A percentile compares a stretch with the other conserved stretches of the same genome.
Evolutionary conservation across 1,140 invertebrate genomes (phyloP).

Genomic region (Hylaeus anthracinus): DNA sequence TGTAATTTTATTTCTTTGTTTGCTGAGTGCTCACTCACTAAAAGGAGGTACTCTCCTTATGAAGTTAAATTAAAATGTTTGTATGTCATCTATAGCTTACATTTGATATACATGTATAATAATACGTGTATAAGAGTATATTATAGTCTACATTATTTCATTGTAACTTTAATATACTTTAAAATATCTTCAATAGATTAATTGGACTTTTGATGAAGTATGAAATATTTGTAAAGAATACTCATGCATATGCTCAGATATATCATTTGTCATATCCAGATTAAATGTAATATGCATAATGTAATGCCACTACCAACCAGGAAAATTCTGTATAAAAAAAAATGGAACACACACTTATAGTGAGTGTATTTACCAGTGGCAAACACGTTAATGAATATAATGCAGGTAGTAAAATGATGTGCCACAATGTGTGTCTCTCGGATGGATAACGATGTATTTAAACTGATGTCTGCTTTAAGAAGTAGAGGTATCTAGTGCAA

Average conservation of each 20-base stretch:
- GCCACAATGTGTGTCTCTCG: conserved; percentile 17
- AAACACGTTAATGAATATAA: conserved; percentile 36
- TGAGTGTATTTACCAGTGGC: conserved; percentile 29
- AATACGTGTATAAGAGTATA: background rate
- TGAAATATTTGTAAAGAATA: conserved; percentile 24
- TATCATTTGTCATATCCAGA: background rate
- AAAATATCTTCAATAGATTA: conserved; percentile 16
- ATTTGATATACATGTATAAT: background rate
- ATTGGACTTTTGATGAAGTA: background rate
- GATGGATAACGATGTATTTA: background rate
- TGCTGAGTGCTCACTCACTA: no score
- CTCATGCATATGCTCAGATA: conserved; percentile 27
- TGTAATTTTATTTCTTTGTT: background rate
- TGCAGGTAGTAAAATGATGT: conserved; percentile 44
- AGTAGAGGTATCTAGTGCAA: conserved; percentile 17
- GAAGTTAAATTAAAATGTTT: background rate
- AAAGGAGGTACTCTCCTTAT: background rate
- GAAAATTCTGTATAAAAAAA: conserved; percentile 12
- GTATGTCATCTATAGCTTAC: background rate
- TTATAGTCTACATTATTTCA: conserved; percentile 8
- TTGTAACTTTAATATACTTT: conserved; percentile 22
- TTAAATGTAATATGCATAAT: conserved; percentile 33
- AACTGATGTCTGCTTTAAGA: conserved; percentile 13
- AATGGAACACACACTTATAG: conserved; percentile 19
- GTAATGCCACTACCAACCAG: conserved; percentile 30